Evolutionary conservation across 2,797 vertebrate genomes (phyloP), one percentile per base, ranked within the genome.

Genomic region (Sciaenops ocellatus): DNA sequence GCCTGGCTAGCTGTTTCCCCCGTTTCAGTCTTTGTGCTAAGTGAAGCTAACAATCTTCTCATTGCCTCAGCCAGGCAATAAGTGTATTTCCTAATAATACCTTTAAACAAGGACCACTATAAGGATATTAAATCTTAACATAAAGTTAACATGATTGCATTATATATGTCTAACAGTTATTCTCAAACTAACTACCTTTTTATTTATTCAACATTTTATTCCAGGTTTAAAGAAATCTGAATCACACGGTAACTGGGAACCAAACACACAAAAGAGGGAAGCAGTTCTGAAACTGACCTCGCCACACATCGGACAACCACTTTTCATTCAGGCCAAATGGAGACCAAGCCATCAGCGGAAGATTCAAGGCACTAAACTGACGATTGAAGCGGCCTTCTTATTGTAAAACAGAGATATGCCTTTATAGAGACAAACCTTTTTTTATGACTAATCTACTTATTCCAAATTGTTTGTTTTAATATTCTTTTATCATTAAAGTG

Each of bases 191-290:
- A 38, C 34, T 38, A 9, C 34, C 2, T 51, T 57, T 72, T 55
- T 68, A 17, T 20, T 57, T 9, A 28, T 28, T 70, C 1, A 34
- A 18, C 30, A 65, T 81, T 81, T 73, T 80, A 30, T 91, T 93
- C 55, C 85, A 95, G 95, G 81, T 93, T 91, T 80, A 94, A 90
- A 90, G 92, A 95, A 90, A 90, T 94, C 87, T 95, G 90, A 95
- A 72, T 9, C 0, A n/a, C 2, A 24, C 1, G 41, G 34, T 9
- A 68, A 65, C 28, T 3, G 46, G 60, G 56, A 73, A 11, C 24
- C 24, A 69, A 67, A 69, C 42, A 34, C 17, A 62, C n/a, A 30
- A 26, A 77, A 59, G 22, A 75, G 71, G 73, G 59, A 80, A 57
- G n/a, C 28, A 10, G 51, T 24, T 30, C 0, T 20, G 44, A 55